phyloP scores from a whole-genome alignment of 2,888 invertebrate species.

The Caenorhabditis sulstoni region DNA sequence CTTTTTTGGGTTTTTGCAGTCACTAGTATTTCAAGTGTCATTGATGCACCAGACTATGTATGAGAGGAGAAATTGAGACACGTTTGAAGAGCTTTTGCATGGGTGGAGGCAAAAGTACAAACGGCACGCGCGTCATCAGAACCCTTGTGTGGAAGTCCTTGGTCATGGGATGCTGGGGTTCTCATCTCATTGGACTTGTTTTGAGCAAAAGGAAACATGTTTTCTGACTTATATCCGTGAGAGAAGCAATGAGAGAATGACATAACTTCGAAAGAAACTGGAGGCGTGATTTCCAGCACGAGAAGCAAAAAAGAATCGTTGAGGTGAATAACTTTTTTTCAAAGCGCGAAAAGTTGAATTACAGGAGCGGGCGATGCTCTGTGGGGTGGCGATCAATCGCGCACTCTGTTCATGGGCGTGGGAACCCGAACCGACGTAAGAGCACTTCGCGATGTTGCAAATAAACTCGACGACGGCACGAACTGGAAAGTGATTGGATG shows the following conservation, averaged over 20 bases:
- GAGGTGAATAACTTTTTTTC: not conserved
- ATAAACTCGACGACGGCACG: conserved; percentile 69
- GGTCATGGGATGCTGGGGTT: too few species aligned
- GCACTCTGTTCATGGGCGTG: conserved; percentile 77
- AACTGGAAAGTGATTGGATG: conserved; percentile 74
- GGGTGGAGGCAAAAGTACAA: not conserved
- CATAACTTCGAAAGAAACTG: too few species aligned
- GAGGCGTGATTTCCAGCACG: too few species aligned
- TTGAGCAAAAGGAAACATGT: not conserved
- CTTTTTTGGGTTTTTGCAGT: conserved; percentile 1
- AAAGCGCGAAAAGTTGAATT: conserved; percentile 30
- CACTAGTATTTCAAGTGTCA: not conserved
- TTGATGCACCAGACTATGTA: conserved; percentile 2
- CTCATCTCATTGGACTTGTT: too few species aligned
- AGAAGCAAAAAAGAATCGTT: conserved; percentile 1
- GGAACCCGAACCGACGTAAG: conserved; percentile 78
- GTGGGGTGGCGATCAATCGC: conserved; percentile 73
- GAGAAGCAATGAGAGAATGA: too few species aligned
- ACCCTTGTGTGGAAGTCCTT: not conserved
- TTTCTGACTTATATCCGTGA: not conserved
- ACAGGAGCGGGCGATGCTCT: conserved; percentile 79
- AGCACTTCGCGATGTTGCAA: conserved; percentile 71
- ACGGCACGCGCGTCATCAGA: not conserved
- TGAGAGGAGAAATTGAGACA: not conserved
- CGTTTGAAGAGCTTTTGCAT: not conserved